Conservation (phyloP, 2,797 vertebrate genomes). For the Triplophysa yarkandensis region DNA sequence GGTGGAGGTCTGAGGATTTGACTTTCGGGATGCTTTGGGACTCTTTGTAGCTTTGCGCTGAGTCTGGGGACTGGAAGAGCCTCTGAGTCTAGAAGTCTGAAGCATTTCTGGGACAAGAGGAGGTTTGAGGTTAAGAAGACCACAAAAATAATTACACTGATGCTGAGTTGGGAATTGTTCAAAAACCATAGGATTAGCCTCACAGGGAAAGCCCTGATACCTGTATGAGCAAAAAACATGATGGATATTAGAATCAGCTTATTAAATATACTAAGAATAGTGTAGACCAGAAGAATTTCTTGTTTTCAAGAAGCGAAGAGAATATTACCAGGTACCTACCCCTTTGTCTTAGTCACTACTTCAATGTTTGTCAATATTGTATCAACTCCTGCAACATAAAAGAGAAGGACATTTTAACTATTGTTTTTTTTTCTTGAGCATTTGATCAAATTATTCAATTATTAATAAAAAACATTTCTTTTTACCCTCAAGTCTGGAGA, state of each 20-base stretch:
- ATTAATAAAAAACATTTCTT: not conserved
- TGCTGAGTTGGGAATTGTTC: conserved; percentile 84
- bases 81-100: conserved; percentile 78
- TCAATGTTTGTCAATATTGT: conserved; percentile 88
- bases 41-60: conserved; percentile 71
- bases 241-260: not conserved
- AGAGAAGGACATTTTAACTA: too few species aligned
- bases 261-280: not conserved
- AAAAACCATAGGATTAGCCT: conserved; percentile 82
- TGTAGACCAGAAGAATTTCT: not conserved
- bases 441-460: too few species aligned
- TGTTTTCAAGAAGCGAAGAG: conserved; percentile 14
- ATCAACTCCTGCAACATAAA: conserved; percentile 84
- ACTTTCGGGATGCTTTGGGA: conserved; percentile 62
- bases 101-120: conserved; percentile 78
- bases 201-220: conserved; percentile 86
- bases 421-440: too few species aligned
- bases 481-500: conserved; percentile 89
- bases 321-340: conserved; percentile 76
- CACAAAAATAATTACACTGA: conserved; percentile 88
- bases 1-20: conserved; percentile 61
- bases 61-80: conserved; percentile 87
- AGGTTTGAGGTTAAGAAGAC: conserved; percentile 79
- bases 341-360: conserved; percentile 86
- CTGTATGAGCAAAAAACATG: conserved; percentile 70